These are phyloP conservation scores for Castor canadensis DNA, from an alignment of 2,113 vertebrate genomes.

Conservation along the genomic window DNA sequence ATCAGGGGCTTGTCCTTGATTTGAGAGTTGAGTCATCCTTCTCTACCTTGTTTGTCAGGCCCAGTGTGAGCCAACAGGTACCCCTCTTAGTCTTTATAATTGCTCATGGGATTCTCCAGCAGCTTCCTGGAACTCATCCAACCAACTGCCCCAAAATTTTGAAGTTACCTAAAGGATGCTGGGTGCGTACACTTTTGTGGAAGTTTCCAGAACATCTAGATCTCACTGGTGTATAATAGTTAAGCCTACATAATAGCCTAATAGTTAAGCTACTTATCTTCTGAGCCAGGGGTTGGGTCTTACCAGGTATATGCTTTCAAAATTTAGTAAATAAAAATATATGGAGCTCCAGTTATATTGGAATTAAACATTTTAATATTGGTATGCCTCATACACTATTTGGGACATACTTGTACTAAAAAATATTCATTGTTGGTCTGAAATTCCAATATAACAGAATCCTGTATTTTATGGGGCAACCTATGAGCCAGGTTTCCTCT, in stretches of 20 bases:
- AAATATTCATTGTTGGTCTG: neutral
- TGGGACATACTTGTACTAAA: neutral
- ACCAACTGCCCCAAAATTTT: neutral
- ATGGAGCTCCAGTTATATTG: neutral
- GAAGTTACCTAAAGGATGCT: neutral
- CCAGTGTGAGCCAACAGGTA: neutral
- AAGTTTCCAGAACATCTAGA: neutral
- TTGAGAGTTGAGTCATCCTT: neutral
- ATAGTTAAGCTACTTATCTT: neutral
- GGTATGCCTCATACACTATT: neutral
- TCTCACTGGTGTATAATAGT: neutral
- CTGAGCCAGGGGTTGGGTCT: neutral
- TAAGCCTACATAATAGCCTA: neutral
- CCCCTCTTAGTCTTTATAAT: neutral
- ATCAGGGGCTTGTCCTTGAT: neutral
- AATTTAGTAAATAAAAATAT: neutral
- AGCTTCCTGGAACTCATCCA: neutral
- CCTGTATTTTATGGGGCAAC: neutral
- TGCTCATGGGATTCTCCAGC: neutral
- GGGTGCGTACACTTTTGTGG: neutral
- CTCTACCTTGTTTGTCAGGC: neutral
- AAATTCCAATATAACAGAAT: neutral
- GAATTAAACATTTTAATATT: neutral
- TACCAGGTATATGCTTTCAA: neutral
- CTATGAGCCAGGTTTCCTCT: neutral